Evolutionary conservation across 2,113 vertebrate genomes (phyloP).

Genomic region (Thalassoma bifasciatum): DNA sequence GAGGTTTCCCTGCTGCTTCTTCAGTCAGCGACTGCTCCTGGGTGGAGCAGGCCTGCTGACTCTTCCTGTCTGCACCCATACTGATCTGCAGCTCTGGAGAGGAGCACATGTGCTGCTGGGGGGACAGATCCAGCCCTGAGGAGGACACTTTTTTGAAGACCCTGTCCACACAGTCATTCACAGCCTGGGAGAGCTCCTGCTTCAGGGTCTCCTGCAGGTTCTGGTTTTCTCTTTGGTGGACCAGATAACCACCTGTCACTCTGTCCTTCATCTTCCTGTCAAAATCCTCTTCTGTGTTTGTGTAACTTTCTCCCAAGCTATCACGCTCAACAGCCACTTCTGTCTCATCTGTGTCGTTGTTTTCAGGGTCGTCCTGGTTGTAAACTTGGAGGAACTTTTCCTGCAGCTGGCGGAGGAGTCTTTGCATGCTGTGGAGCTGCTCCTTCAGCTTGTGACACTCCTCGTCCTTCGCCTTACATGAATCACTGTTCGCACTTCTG

Average conservation of each 20-base stretch:
- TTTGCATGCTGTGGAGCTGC: constrained; percentile 90
- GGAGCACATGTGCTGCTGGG: constrained; percentile 64
- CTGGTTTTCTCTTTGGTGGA: constrained; percentile 69
- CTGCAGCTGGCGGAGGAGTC: constrained; percentile 87
- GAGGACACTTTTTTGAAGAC: constrained; percentile 84
- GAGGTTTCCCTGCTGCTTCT: constrained; percentile 63
- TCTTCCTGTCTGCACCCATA: constrained; percentile 62
- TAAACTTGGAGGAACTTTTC: constrained; percentile 87
- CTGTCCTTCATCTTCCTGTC: constrained; percentile 58
- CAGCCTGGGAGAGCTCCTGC: constrained; percentile 85
- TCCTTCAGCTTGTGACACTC: constrained; percentile 87
- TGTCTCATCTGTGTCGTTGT: constrained; percentile 42
- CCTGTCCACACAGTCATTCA: constrained; percentile 88
- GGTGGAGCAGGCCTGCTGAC: constrained; percentile 45
- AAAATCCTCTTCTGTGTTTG: constrained; percentile 50
- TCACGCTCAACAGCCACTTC: constrained; percentile 33
- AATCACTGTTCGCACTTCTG: constrained; percentile 43
- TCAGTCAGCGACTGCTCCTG: constrained; percentile 69
- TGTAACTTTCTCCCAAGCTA: constrained; percentile 34
- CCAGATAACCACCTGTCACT: constrained; percentile 52
- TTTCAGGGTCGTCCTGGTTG: constrained; percentile 71
- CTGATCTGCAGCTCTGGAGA: constrained; percentile 65
- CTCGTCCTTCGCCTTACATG: constrained; percentile 71
- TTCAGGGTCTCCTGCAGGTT: constrained; percentile 87
- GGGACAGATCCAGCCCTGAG: constrained; percentile 61